Conservation (phyloP, 2,113 vertebrate genomes). For the Melanerpes formicivorus region DNA sequence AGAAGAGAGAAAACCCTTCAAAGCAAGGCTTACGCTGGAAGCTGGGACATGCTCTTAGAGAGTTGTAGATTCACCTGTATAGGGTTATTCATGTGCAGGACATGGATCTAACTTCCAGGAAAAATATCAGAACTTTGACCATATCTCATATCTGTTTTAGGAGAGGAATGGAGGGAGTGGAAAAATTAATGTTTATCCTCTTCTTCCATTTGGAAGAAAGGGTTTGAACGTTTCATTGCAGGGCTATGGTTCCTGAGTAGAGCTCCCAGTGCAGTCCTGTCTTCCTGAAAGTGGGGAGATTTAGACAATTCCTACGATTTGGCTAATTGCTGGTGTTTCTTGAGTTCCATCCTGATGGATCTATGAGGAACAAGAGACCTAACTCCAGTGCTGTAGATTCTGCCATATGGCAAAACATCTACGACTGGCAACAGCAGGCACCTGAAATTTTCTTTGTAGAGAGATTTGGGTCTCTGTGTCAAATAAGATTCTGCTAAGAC, state of each 20-base stretch:
- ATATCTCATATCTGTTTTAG: fast-evolving
- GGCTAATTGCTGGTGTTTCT: not conserved
- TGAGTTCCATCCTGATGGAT: not conserved
- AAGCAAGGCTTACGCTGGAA: not conserved
- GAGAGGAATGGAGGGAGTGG: not conserved
- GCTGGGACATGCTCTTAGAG: not conserved
- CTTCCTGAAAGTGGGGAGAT: not conserved
- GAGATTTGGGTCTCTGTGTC: not conserved
- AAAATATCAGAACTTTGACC: not conserved
- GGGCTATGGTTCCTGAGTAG: not conserved
- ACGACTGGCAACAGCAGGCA: not conserved
- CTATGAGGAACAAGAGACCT: not conserved
- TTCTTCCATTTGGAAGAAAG: not conserved
- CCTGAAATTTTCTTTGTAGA: not conserved
- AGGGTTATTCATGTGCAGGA: not conserved
- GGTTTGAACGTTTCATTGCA: not conserved
- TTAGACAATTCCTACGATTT: not conserved
- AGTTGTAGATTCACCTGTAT: not conserved
- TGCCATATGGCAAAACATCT: not conserved
- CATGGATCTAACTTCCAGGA: not conserved
- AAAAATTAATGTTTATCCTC: not conserved
- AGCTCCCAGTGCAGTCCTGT: not conserved
- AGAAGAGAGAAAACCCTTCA: not conserved
- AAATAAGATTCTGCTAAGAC: not conserved
- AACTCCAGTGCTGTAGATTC: not conserved